phyloP scores from a whole-genome alignment of 2,797 vertebrate genomes.

The Tapera naevia region DNA sequence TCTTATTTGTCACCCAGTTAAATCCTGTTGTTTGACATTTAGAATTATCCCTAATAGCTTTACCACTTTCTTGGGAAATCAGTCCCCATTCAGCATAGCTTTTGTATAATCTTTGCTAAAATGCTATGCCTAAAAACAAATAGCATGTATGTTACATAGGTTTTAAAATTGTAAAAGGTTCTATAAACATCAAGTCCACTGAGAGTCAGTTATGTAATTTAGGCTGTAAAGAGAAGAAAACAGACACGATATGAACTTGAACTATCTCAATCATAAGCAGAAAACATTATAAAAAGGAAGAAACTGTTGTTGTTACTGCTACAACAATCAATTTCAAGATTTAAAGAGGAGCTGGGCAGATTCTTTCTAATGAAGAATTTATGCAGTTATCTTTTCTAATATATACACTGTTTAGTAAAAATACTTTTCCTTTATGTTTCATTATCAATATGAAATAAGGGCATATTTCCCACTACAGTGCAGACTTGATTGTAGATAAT shows the following conservation, averaged over 20 bases:
- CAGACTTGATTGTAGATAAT: not conserved
- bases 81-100: not conserved
- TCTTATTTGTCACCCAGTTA: slow-evolving; percentile 39
- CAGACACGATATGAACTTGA: not conserved
- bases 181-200: not conserved
- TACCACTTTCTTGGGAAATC: not conserved
- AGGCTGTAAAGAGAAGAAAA: slow-evolving; percentile 21
- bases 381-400: not conserved
- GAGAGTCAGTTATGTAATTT: not conserved
- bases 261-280: not conserved
- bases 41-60: slow-evolving; percentile 34
- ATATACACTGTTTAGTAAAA: not conserved
- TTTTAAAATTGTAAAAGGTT: slow-evolving; percentile 7
- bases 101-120: slow-evolving; percentile 20
- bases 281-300: not conserved
- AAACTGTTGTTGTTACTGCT: not conserved
- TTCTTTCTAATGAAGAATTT: not conserved
- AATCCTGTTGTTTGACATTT: slow-evolving; percentile 43
- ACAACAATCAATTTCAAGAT: not conserved
- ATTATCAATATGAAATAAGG: not conserved
- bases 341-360: not conserved
- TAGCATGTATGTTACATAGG: not conserved
- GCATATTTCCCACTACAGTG: not conserved
- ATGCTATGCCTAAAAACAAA: not conserved
- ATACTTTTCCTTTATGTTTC: not conserved